These are phyloP conservation scores for Xerus inauris DNA, from an alignment of 2,113 vertebrate species.

Conservation along the genomic window DNA sequence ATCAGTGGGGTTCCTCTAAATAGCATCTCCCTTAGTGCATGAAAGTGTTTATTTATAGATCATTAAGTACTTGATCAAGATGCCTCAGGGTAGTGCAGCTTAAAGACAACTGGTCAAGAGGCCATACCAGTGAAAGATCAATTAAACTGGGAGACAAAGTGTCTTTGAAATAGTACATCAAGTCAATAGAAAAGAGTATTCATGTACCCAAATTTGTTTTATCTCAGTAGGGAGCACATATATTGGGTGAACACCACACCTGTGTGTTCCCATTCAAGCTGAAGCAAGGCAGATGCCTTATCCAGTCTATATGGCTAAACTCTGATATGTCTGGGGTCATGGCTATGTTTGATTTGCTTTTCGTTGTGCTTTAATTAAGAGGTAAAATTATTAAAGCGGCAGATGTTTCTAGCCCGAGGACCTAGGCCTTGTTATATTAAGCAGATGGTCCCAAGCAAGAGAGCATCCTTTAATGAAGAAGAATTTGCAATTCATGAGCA, in stretches of 20 bases:
- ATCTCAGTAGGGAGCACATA: not conserved
- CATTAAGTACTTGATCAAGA: slow-evolving; percentile 69
- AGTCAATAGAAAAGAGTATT: not conserved
- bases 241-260: not conserved
- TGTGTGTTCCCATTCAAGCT: not conserved
- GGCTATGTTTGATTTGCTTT: slow-evolving; percentile 69
- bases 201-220: slow-evolving; percentile 17
- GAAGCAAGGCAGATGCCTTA: not conserved
- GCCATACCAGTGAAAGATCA: slow-evolving; percentile 37
- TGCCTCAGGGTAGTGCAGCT: slow-evolving; percentile 29
- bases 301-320: not conserved
- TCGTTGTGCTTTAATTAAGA: slow-evolving; percentile 88
- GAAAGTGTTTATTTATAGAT: slow-evolving; percentile 70
- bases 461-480: slow-evolving; percentile 88
- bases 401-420: slow-evolving; percentile 92
- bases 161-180: slow-evolving; percentile 7
- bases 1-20: slow-evolving; percentile 49
- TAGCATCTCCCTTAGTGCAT: not conserved
- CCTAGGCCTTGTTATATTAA: slow-evolving; percentile 87
- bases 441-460: slow-evolving; percentile 93
- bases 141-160: slow-evolving; percentile 49
- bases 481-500: slow-evolving; percentile 98
- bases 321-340: slow-evolving; percentile 56
- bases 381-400: slow-evolving; percentile 93
- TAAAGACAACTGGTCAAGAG: slow-evolving; percentile 58